phyloP scores from a whole-genome alignment of 2,888 invertebrate species.

The Andrena bucephala region DNA sequence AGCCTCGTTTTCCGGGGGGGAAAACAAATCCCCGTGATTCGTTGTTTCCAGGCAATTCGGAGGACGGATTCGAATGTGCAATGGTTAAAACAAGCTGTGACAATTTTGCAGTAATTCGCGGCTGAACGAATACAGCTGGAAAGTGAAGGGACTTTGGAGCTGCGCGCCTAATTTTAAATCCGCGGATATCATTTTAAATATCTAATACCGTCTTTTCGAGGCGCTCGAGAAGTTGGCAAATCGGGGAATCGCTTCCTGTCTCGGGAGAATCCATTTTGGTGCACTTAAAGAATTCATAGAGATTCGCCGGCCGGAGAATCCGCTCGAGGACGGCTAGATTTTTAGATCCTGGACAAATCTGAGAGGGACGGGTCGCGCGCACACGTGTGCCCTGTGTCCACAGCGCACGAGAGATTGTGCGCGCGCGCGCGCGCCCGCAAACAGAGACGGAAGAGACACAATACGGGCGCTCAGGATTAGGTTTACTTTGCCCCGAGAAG shows the following conservation, averaged over 20 bases:
- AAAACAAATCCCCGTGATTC: neutral
- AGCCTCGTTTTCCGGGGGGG: slow-evolving; percentile 1
- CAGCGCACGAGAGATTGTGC: neutral
- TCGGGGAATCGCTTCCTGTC: neutral
- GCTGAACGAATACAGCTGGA: neutral
- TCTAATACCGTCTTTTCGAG: neutral
- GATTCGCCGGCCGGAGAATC: slow-evolving; percentile 14
- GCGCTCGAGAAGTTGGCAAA: neutral
- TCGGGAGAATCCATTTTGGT: neutral
- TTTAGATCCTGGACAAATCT: slow-evolving; percentile 37
- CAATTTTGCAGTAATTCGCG: neutral
- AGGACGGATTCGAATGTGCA: neutral
- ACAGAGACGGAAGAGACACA: slow-evolving; percentile 54
- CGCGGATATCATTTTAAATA: neutral
- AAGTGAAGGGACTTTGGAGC: neutral
- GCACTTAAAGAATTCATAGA: slow-evolving; percentile 40
- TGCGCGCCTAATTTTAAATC: neutral
- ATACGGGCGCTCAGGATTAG: slow-evolving; percentile 64
- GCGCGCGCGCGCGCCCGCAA: slow-evolving; percentile 40
- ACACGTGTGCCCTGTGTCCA: slow-evolving; percentile 12
- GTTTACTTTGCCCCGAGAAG: slow-evolving; percentile 68
- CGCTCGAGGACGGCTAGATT: slow-evolving; percentile 9
- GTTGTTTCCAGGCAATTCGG: slow-evolving; percentile 1
- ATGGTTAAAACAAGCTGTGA: neutral
- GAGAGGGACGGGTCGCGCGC: slow-evolving; percentile 12